Evolutionary conservation across 2,888 invertebrate species (phyloP), one percentile per base, ranked within the genome.

Genomic region (Micoletzkya japonica): DNA sequence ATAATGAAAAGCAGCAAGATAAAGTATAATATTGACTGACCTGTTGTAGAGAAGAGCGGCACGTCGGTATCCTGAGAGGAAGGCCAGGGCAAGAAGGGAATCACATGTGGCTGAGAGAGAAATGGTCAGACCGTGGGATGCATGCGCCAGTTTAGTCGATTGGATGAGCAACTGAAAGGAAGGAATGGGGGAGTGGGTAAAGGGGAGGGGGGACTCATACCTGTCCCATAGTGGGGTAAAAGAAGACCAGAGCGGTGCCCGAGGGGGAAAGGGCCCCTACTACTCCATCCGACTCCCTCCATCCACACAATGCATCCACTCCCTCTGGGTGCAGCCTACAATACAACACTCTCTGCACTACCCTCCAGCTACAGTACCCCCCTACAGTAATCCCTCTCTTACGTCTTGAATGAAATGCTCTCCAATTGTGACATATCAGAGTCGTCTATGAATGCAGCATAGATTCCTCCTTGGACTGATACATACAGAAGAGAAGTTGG

Each of bases 401-500:
- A 68, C 68, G 57, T 57, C 24, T 44, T 28, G 49, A 44, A 68
- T 6, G 30, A 36, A 10, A 20, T 39, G 26, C 4, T 24, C 28
- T 36, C 44, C 24, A 68, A 32, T 30, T 32, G 24, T 26, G 49
- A 44, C 20, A 54, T 32, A n/a, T 70, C 70, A 6, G 63, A 70
- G 7, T 68, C 56, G 4, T 56, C 26, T 0, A 75, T 28, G 4
- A 52, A 54, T 2, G 73, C 68, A 28, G 52, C 69, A 54, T 60
- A 74, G 30, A 71, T 60, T 2, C 50, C 74, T 6, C 56, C 67
- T 7, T 74, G 71, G 30, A 73, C 61, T 0, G 77, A 77, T 0
- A 70, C 54, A 50, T 76, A 77, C 17, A 79, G 64, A 0, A 76
- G 52, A 28, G 71, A 36, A 14, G 68, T 73, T 3, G 61, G 52